Conservation (phyloP, 2,113 vertebrate genomes). For the Atherinomorus stipes region DNA sequence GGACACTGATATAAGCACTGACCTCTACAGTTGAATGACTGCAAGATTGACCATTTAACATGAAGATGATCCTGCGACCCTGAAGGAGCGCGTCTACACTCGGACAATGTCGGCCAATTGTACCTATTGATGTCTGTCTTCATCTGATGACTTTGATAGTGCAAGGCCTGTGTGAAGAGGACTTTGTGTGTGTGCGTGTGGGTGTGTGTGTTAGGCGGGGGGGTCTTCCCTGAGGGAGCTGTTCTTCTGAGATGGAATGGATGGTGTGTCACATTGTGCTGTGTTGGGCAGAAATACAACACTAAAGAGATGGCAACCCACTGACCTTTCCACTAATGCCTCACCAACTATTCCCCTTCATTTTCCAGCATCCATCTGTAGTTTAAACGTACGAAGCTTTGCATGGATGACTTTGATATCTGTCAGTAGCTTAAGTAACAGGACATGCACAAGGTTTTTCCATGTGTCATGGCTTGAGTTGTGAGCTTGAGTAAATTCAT, state of each 20-base stretch:
- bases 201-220: not conserved
- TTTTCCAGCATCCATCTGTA: not conserved
- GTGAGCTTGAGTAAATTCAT: not conserved
- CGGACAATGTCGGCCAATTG: constrained; percentile 48
- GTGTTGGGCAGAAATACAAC: constrained; percentile 64
- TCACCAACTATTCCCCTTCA: not conserved
- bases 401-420: not conserved
- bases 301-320: constrained; percentile 53
- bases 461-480: not conserved
- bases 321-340: constrained; percentile 61
- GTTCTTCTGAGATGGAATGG: constrained; percentile 60
- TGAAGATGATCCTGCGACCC: constrained; percentile 52
- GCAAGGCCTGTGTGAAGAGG: constrained; percentile 45
- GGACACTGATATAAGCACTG: constrained; percentile 16
- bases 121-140: constrained; percentile 58
- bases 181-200: constrained; percentile 28
- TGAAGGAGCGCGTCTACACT: constrained; percentile 44
- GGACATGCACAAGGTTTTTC: not conserved
- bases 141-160: constrained; percentile 57
- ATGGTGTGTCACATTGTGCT: constrained; percentile 72
- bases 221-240: constrained; percentile 44
- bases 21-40: constrained; percentile 49
- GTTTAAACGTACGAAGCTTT: not conserved
- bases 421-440: not conserved
- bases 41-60: constrained; percentile 51